A percentile compares a stretch with the other conserved stretches of the same genome.
Evolutionary conservation across 2,797 vertebrate genomes (phyloP).

Genomic region (Syncerus caffer): DNA sequence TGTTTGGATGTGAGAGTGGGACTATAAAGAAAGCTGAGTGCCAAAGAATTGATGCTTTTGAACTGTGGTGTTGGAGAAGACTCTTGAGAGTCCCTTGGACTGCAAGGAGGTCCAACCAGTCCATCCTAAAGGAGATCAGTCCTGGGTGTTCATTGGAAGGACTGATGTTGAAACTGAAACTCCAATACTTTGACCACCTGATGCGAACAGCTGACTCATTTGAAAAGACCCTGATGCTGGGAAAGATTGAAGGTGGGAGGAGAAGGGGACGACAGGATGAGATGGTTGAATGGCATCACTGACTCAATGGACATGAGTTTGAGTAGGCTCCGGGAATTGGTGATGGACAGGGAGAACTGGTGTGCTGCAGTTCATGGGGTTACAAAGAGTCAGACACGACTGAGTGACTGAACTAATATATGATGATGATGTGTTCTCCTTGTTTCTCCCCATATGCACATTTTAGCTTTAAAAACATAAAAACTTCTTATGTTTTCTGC

Average conservation of each 20-base stretch:
- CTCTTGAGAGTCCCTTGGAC: background rate
- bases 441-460: background rate
- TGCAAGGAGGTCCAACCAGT: background rate
- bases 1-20: background rate
- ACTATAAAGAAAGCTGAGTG: background rate
- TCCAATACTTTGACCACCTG: background rate
- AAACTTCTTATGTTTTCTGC: background rate
- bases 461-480: background rate
- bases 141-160: background rate
- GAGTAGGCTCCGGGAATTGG: background rate
- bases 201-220: rapidly evolving
- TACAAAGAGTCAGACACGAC: background rate
- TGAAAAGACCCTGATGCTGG: background rate
- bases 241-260: background rate
- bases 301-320: background rate
- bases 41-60: background rate
- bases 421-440: background rate
- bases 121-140: background rate
- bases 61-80: background rate
- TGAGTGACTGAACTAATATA: background rate
- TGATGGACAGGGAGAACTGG: background rate
- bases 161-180: background rate
- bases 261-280: background rate
- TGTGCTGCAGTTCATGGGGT: background rate
- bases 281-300: background rate